phyloP scores from a whole-genome alignment of 2,888 invertebrate species.

The Drosophila algonquin region DNA sequence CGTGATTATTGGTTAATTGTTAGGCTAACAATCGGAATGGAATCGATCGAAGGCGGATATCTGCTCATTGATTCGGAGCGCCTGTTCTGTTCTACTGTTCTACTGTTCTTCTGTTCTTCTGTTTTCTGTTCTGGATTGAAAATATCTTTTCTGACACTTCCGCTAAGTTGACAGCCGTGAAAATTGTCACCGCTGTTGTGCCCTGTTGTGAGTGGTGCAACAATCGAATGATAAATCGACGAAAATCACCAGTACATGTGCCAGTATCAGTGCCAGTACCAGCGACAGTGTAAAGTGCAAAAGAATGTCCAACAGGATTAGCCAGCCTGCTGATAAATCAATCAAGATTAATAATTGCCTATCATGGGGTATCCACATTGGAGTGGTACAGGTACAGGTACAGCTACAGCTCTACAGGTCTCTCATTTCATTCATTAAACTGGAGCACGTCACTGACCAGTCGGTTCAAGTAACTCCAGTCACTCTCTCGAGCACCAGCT shows the following conservation, averaged over 20 bases:
- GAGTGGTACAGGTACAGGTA: background rate
- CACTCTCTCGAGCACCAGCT: too few species aligned
- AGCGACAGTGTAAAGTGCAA: constrained; percentile 58
- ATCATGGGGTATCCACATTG: constrained; percentile 47
- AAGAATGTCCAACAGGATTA: constrained; percentile 78
- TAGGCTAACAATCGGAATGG: constrained; percentile 48
- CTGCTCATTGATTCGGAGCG: constrained; percentile 52
- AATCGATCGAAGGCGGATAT: constrained; percentile 68
- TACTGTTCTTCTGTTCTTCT: constrained; percentile 45
- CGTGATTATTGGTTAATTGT: constrained; percentile 78
- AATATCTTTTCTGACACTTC: constrained; percentile 70
- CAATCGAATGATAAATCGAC: constrained; percentile 72
- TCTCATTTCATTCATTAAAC: constrained; percentile 56
- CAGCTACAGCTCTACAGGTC: constrained; percentile 1
- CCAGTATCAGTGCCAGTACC: too few species aligned
- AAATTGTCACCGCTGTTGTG: constrained; percentile 73
- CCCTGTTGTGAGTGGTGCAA: constrained; percentile 66
- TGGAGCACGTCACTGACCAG: constrained; percentile 62
- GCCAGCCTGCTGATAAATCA: constrained; percentile 68
- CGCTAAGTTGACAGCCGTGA: constrained; percentile 80
- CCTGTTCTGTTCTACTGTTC: constrained; percentile 57
- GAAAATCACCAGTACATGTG: background rate
- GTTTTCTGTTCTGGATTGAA: constrained; percentile 41
- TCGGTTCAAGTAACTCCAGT: constrained; percentile 62
- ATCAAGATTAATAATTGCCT: constrained; percentile 76